Base-by-base conservation (phyloP, 35 echinoderm and acorn worm species). In the Hemicentrotus pulcherrimus region DNA sequence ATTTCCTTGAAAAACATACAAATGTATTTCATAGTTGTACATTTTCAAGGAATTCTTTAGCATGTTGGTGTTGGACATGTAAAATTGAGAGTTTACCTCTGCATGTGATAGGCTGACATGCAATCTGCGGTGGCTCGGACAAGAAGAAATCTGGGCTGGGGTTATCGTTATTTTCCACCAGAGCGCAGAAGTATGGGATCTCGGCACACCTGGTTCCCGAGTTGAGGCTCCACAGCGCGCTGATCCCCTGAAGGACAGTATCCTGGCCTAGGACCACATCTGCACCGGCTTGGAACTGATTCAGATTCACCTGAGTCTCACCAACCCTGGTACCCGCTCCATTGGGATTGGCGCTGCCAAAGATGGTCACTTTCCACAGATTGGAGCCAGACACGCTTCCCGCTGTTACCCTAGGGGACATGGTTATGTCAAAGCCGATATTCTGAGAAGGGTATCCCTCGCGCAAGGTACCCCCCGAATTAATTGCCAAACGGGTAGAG, bases 111-210 rank as follows among this genome's bases (percentile, higher is more conserved):
- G 22, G 52, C 18, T 94, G 94, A 52, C 98, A 99, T 8, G 48
- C 92, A 6, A 94, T 45, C 61, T 96, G 48, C 11, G 94, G 92
- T 30, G 61, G 32, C 35, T 96, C 94, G 0, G 95, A 96, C 85
- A 99, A 65, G 1, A 96, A 86, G 47, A 96, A 99, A 47, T 97
- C 98, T 6, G 98, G 98, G 24, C 18, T 88, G 0, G 98, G 96
- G 32, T 86, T 96, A 22, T 86, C 92, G 12, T 96, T 96, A 58
- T 96, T 97, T 88, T 96, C 86, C 8, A 99, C 52, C 95, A 97
- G 92, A 4, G 94, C 95, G 92, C 98, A 99, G 47, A 99, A 86
- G 60, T 97, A 99, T 0, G 92, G 96, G 28, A 92, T 95, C 86
- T 95, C 28, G n/a, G 46, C 48, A 86, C 98, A 99, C 2, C 92